Evolutionary conservation across 2,113 vertebrate species (phyloP), one percentile per base, ranked within the genome.

Genomic region (Aplodontia rufa): DNA sequence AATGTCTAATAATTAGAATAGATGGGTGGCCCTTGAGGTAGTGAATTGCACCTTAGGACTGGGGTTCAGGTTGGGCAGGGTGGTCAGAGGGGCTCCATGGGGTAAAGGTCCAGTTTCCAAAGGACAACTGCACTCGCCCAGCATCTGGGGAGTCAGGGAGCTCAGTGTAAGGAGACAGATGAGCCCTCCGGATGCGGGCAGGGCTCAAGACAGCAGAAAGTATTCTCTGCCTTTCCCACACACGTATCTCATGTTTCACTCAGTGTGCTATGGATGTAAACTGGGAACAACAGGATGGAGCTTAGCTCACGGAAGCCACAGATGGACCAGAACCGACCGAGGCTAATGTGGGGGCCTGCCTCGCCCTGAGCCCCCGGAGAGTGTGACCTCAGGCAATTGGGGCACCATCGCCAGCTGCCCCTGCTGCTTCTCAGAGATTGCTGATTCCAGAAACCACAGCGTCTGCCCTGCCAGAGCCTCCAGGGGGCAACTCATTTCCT

Each of bases 171-270:
- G 22, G 35, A 87, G 28, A 55, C 5, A 12, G 12, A 17, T 13
- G 40, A 20, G 22, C 19, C 17, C 32, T 37, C 75, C 35, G 13
- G 47, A 53, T 75, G 32, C 1, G 16, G 49, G 89, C 4, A 32
- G 17, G 1, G 32, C 20, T 68, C 19, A 6, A 40, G 42, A 74
- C 76, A 72, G 22, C 40, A 49, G 22, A 14, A 47, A 42, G 17
- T 14, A 30, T n/a, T n/a, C n/a, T n/a, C 16, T 4, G 0, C 5
- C 0, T 37, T 6, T 6, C 26, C 12, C 53, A 19, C 1, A 42
- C 26, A n/a, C 3, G 2, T 30, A 19, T 11, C 49, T 30, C 40
- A 14, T 10, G 64, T n/a, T n/a, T n/a, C n/a, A 32, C 12, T 12
- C 32, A 76, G 47, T 8, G 17, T 5, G 6, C 22, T 20, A 6